Base-by-base conservation (phyloP, 2,113 vertebrate genomes). In the Phyllopteryx taeniolatus region DNA sequence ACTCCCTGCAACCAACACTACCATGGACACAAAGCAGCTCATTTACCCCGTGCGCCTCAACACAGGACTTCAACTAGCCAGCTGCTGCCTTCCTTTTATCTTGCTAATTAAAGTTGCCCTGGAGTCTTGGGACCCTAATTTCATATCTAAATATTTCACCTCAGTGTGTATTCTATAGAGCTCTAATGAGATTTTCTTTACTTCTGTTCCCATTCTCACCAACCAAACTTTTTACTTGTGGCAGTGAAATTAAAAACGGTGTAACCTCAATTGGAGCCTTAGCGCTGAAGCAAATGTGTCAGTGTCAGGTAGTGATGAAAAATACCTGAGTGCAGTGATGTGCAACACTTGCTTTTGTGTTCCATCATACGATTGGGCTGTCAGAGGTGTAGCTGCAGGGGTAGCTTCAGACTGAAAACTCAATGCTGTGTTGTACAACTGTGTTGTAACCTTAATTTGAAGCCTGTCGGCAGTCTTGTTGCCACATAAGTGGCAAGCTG, bases 331-430 rank as follows among this genome's bases (percentile, higher is more conserved):
- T 62, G 56, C 72, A 62, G 72, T 79, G 54, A 83, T 69, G 72
- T 74, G 74, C 61, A 53, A 71, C 57, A 7, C 68, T 91, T 87
- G 71, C 85, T 53, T 63, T 68, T 68, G 31, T 9, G 76, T 89
- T 90, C 85, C 88, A 35, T 89, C 84, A 91, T 75, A 15, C 4
- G 79, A 83, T 76, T 73, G 0, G 60, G 59, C 76, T 81, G 79
- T 85, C 67, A 74, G 79, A 79, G 72, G 81, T 84, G 57, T 83
- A 61, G 85, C 85, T 85, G 73, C 61, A 83, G 82, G 83, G 69
- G 77, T 79, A 73, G 70, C 74, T 43, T 39, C 64, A 60, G 76
- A 80, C 54, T 17, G 66, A 76, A 73, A 81, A 68, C 19, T 49
- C 27, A 8, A 67, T 70, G 70, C 75, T 79, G 65, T 76, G 75